Conservation (phyloP, 2,797 vertebrate species). For the Danio aesculapii region DNA sequence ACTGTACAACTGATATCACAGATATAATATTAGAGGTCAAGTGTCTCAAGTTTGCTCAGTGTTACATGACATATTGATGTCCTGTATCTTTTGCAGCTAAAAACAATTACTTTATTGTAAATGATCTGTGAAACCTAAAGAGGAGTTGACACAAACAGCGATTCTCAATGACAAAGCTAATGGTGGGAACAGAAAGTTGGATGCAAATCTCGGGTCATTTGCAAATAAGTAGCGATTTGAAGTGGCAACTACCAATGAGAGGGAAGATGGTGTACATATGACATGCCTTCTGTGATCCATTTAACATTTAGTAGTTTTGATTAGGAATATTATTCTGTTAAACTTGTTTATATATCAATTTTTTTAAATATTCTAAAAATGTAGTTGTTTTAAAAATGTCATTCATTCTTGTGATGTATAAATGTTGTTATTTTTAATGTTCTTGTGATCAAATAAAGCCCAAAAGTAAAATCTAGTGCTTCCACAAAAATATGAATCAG, state of each 20-base stretch:
- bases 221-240: not conserved
- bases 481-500: no score
- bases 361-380: no score
- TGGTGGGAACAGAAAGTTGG: not conserved
- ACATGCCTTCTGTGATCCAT: not conserved
- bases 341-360: no score
- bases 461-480: no score
- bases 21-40: slow-evolving; percentile 54
- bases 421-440: no score
- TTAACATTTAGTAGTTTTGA: not conserved
- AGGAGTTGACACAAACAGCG: slow-evolving; percentile 5
- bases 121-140: slow-evolving; percentile 5
- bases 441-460: no score
- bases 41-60: slow-evolving; percentile 58
- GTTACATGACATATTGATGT: slow-evolving; percentile 23
- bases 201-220: not conserved
- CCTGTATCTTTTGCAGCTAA: slow-evolving; percentile 35
- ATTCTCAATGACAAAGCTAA: not conserved
- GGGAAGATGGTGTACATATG: not conserved
- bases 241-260: not conserved
- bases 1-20: slow-evolving; percentile 39
- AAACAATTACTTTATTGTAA: slow-evolving; percentile 34
- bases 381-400: no score
- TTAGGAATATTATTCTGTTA: no score
- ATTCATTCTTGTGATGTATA: no score